Evolutionary conservation across 2,113 vertebrate species (phyloP).

Genomic region (Canis aureus): DNA sequence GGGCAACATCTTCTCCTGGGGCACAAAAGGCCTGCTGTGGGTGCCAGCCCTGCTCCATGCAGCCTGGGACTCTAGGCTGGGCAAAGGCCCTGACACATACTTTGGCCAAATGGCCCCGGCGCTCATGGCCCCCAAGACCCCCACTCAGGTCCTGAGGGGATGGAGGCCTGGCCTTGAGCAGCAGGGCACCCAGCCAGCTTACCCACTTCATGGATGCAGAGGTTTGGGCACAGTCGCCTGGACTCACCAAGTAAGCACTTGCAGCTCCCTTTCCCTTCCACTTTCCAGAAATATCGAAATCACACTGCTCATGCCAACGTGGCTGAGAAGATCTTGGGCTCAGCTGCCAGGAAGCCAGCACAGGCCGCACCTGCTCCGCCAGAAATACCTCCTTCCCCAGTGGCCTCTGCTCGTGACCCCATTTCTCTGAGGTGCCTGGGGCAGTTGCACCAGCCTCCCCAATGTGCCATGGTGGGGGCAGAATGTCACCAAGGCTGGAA

Average conservation of each 20-base stretch:
- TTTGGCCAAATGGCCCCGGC: background rate
- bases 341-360: slow-evolving; percentile 53
- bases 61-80: background rate
- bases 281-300: slow-evolving; percentile 71
- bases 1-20: background rate
- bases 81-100: background rate
- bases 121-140: too few relatives aligned
- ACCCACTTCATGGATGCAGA: background rate
- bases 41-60: background rate
- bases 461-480: rapidly evolving
- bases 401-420: background rate
- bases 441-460: background rate
- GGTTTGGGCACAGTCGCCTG: background rate
- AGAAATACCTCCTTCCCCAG: slow-evolving; percentile 58
- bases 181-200: rapidly evolving
- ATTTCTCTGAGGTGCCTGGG: background rate
- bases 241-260: background rate
- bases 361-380: slow-evolving; percentile 63
- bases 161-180: background rate
- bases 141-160: background rate
- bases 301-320: background rate
- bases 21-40: background rate
- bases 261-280: background rate
- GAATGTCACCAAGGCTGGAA: background rate
- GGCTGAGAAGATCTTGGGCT: background rate